Evolutionary conservation across 2,797 vertebrate genomes (phyloP).

Genomic region (Bradypodion ventrale): DNA sequence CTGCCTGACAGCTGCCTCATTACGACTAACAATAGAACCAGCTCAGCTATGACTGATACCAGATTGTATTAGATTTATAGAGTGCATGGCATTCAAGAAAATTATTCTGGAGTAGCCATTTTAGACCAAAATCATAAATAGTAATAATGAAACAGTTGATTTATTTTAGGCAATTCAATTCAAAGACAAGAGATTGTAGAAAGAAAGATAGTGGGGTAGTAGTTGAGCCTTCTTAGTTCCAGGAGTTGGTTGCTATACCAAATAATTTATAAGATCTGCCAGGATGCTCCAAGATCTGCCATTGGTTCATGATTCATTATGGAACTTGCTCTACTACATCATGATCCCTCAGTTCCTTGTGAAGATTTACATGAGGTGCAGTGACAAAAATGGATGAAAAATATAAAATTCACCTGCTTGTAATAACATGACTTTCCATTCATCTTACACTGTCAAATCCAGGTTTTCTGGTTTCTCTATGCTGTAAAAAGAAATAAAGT

Average conservation of each 20-base stretch:
- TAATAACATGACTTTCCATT: background rate
- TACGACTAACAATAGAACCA: background rate
- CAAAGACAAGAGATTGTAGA: too few species aligned
- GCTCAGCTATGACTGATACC: background rate
- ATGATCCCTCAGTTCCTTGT: background rate
- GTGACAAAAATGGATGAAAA: fast-evolving
- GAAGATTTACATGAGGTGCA: background rate
- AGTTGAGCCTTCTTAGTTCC: background rate
- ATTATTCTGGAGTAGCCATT: background rate
- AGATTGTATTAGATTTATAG: background rate
- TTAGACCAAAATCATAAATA: background rate
- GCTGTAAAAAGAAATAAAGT: background rate
- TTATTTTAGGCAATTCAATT: background rate
- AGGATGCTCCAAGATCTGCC: background rate
- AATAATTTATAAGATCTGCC: background rate
- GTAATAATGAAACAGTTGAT: background rate
- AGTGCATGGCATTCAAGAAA: background rate
- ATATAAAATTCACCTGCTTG: background rate
- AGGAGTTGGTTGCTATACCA: background rate
- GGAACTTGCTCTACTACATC: background rate
- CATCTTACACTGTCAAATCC: background rate
- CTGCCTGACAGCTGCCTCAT: background rate
- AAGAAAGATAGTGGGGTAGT: background rate
- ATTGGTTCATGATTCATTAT: background rate
- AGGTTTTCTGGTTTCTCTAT: background rate